Evolutionary conservation across 2,888 invertebrate genomes (phyloP), one percentile per base, ranked within the genome.

Genomic region (Patella depressa): DNA sequence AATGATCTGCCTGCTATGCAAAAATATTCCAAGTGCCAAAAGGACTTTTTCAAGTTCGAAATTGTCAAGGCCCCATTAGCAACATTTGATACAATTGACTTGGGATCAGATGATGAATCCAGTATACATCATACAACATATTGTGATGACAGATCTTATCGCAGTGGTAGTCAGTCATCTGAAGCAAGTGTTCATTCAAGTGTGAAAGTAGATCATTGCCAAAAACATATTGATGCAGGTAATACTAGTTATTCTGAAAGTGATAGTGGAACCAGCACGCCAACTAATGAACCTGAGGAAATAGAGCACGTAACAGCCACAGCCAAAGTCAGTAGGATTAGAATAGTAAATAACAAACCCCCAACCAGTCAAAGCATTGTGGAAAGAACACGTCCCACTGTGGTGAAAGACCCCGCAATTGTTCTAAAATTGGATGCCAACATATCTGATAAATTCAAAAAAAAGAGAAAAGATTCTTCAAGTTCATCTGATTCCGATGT

Each of bases 41-140:
- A 70, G 73, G 77, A 73, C 55, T 24, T 53, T 73, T 74, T 74
- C 73, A 65, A 53, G 65, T 73, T 65, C 73, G 69, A 65, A 24
- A 55, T 74, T 15, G 59, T 85, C 29, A 84, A 81, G 78, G 89
- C 89, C 57, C 89, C 89, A 11, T 81, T 89, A 19, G 89, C 89
- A 15, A 85, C 89, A n/a, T 89, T 89, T 83, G 89, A 89, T 77
- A 89, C 88, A 19, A 82, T 88, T 73, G 89, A 89, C 79, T 79
- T 89, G 15, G 88, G 87, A 59, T 71, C 71, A 7, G 86, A 86
- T 72, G 85, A 86, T 75, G 84, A 83, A 55, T 65, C 77, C 53
- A 53, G 74, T n/a, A 77, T 53, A 24, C 24, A 71, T 45, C 53
- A 71, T 71, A 53, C 75, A 29, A 70, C 75, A 53, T 54, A 70